These are phyloP conservation scores for Atherinosoma microstoma DNA, from an alignment of 2,797 vertebrate genomes.

Conservation along the genomic window DNA sequence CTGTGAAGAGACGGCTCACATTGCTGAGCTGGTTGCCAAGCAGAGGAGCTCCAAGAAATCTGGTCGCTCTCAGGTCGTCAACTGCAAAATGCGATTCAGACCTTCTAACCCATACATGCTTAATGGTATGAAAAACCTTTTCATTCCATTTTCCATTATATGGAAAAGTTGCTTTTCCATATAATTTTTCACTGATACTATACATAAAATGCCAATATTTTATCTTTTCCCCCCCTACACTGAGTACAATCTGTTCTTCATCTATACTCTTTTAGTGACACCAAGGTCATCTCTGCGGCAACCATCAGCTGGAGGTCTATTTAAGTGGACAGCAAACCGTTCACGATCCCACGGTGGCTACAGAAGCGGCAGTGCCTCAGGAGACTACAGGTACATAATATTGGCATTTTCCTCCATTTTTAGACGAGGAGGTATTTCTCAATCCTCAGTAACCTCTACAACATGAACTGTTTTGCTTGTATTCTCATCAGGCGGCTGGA, in stretches of 20 bases:
- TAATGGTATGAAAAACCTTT: constrained; percentile 78
- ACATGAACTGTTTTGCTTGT: neutral
- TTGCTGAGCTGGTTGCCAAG: constrained; percentile 90
- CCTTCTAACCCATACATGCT: constrained; percentile 80
- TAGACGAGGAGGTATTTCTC: neutral
- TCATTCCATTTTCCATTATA: too few relatives aligned
- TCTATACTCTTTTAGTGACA: constrained; percentile 75
- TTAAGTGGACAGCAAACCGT: constrained; percentile 28
- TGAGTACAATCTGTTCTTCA: neutral
- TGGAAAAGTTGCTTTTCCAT: neutral
- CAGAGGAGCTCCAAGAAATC: constrained; percentile 89
- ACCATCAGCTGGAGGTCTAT: constrained; percentile 69
- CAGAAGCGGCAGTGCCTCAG: constrained; percentile 58
- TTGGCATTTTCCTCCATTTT: neutral
- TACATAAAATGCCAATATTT: neutral
- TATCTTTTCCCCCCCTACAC: neutral
- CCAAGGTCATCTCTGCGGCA: constrained; percentile 89
- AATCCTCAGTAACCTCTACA: neutral
- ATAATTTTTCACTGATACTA: neutral
- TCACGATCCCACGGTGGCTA: constrained; percentile 51
- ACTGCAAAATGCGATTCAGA: constrained; percentile 90
- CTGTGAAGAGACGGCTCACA: constrained; percentile 87
- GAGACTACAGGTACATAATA: constrained; percentile 61
- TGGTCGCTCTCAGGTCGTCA: constrained; percentile 83
- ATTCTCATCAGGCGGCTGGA: constrained; percentile 47